Conservation (phyloP, 30 jellyfish, hydroid and myxozoan species). For the Morbakka virulenta region DNA sequence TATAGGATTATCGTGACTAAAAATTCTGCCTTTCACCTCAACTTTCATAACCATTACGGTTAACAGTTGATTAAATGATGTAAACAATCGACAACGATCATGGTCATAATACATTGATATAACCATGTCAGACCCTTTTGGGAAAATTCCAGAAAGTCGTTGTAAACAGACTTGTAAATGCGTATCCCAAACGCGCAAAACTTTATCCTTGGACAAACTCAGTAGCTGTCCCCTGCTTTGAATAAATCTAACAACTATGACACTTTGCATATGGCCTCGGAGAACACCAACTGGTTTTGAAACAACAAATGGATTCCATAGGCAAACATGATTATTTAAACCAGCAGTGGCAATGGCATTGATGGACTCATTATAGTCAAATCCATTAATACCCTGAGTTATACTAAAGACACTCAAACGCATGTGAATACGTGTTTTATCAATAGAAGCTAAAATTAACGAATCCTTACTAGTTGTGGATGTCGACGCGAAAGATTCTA, state of each 20-base stretch:
- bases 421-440: slow-evolving; percentile 59
- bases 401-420: slow-evolving; percentile 63
- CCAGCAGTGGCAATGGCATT: slow-evolving; percentile 97
- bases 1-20: slow-evolving; percentile 80
- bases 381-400: slow-evolving; percentile 79
- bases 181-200: slow-evolving; percentile 91
- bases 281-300: slow-evolving; percentile 89
- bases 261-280: slow-evolving; percentile 94
- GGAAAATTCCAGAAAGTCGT: slow-evolving; percentile 79
- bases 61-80: slow-evolving; percentile 69
- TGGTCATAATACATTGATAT: slow-evolving; percentile 73
- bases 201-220: slow-evolving; percentile 91
- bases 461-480: slow-evolving; percentile 78
- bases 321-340: slow-evolving; percentile 73
- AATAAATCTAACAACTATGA: slow-evolving; percentile 66
- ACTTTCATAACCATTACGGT: slow-evolving; percentile 66
- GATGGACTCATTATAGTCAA: slow-evolving; percentile 77
- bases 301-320: slow-evolving; percentile 95
- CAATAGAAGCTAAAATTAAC: slow-evolving; percentile 82
- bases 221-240: slow-evolving; percentile 63
- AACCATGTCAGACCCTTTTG: slow-evolving; percentile 66
- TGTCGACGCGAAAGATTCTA: slow-evolving; percentile 80
- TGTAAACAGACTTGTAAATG: slow-evolving; percentile 92
- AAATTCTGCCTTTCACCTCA: slow-evolving; percentile 54
- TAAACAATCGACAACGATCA: slow-evolving; percentile 50